Evolutionary conservation across 2,888 invertebrate genomes (phyloP).

Genomic region (Syrphus vitripennis): DNA sequence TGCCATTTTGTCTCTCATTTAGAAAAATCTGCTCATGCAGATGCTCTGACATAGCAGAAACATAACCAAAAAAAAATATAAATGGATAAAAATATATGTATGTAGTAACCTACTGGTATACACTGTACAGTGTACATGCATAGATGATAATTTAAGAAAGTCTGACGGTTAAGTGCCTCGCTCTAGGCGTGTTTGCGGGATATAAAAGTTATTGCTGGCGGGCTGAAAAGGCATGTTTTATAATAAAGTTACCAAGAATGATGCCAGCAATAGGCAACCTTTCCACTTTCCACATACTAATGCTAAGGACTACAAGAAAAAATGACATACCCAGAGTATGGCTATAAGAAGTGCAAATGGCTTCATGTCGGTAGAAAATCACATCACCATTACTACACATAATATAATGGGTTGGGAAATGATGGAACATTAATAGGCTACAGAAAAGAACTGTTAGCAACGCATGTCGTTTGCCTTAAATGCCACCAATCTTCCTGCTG

Average conservation of each 20-base stretch:
- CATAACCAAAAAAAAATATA: not conserved
- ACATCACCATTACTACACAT: slow-evolving; percentile 45
- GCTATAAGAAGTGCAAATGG: slow-evolving; percentile 30
- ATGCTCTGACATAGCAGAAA: not conserved
- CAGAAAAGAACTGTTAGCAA: slow-evolving; percentile 1
- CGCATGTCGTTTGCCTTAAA: slow-evolving; percentile 21
- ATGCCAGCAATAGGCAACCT: slow-evolving; percentile 4
- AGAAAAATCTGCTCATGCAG: slow-evolving; percentile 30
- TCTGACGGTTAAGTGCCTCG: slow-evolving; percentile 34
- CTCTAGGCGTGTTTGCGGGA: slow-evolving; percentile 20
- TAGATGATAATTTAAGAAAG: not conserved
- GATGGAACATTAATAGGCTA: not conserved
- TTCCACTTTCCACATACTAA: not conserved
- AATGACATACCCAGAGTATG: not conserved
- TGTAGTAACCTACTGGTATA: not conserved
- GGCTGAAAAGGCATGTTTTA: slow-evolving; percentile 31
- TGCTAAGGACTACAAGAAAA: slow-evolving; percentile 25
- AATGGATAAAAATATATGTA: no score
- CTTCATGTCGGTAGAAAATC: slow-evolving; percentile 39
- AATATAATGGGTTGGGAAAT: not conserved
- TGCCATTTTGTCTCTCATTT: slow-evolving; percentile 29
- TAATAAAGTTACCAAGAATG: slow-evolving; percentile 45
- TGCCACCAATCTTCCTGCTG: not conserved
- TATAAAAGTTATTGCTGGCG: not conserved
- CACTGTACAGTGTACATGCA: not conserved